Evolutionary conservation across 2,888 invertebrate species (phyloP).

Genomic region (Odontocolon sp.): DNA sequence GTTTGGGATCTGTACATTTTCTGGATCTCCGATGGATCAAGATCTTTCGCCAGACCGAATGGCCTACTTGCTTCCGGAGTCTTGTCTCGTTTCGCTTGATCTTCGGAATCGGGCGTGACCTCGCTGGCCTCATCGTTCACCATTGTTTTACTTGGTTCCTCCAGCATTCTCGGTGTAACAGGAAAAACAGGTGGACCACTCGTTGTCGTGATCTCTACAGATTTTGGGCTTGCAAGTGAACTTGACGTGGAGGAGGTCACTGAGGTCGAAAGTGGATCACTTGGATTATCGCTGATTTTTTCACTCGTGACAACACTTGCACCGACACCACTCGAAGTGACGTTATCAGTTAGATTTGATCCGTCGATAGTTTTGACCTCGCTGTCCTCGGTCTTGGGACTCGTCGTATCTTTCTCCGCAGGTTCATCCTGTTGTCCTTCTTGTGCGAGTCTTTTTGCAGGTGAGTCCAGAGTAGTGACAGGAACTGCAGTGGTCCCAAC

Average conservation of each 20-base stretch:
- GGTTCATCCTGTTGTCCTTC: not conserved
- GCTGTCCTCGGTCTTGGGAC: not conserved
- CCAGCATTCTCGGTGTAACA: constrained; percentile 68
- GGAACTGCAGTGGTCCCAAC: constrained; percentile 25
- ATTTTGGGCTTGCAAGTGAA: constrained; percentile 49
- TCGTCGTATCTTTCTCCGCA: constrained; percentile 5
- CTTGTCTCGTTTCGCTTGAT: constrained; percentile 44
- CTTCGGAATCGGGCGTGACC: constrained; percentile 36
- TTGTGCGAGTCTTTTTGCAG: not conserved
- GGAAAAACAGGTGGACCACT: constrained; percentile 66
- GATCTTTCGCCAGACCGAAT: constrained; percentile 65
- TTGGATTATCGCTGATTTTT: not conserved
- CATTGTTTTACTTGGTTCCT: constrained; percentile 42
- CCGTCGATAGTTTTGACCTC: constrained; percentile 9
- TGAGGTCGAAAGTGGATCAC: constrained; percentile 27
- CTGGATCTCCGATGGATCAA: constrained; percentile 77
- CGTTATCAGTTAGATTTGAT: not conserved
- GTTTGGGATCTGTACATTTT: constrained; percentile 74
- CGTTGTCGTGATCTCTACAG: constrained; percentile 48
- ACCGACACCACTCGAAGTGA: not conserved
- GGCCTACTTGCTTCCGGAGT: constrained; percentile 60
- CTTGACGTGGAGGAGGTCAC: constrained; percentile 57
- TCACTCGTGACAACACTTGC: constrained; percentile 5
- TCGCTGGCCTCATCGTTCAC: constrained; percentile 14
- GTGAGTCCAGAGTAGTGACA: constrained; percentile 17